Conservation (phyloP, 2,797 vertebrate genomes). For the Poliocrania exsul region DNA sequence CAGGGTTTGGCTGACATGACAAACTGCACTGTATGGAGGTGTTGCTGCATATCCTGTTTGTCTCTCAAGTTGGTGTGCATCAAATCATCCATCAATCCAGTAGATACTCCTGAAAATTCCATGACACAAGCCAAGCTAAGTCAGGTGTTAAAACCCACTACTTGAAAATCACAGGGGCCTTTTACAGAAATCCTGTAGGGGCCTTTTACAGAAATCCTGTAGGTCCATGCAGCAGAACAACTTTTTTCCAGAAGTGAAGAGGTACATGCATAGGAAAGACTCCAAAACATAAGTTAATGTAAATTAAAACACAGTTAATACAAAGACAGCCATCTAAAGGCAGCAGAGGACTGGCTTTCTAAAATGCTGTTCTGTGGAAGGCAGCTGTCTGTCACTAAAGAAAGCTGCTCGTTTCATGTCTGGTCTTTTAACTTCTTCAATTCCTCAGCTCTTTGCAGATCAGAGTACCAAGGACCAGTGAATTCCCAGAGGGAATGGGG, state of each 20-base stretch:
- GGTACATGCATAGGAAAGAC: neutral
- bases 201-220: neutral
- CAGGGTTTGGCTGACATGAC: neutral
- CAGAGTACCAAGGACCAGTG: neutral
- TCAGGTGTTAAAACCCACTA: neutral
- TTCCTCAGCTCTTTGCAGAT: neutral
- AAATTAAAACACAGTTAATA: neutral
- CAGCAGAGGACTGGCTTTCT: neutral
- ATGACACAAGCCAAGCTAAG: neutral
- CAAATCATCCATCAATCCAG: neutral
- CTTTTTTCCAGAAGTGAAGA: neutral
- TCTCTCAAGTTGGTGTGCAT: neutral
- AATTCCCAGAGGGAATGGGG: neutral
- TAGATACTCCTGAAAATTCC: neutral
- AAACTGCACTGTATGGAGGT: neutral
- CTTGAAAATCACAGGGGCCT: neutral
- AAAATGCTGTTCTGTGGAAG: neutral
- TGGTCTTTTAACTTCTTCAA: neutral
- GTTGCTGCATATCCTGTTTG: accelerated
- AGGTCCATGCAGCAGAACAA: neutral
- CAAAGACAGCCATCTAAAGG: neutral
- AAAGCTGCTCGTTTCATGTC: neutral
- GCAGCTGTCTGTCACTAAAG: neutral
- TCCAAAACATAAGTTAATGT: neutral
- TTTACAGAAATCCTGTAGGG: neutral